Conservation (phyloP, 2,113 vertebrate species). For the Nymphicus hollandicus region DNA sequence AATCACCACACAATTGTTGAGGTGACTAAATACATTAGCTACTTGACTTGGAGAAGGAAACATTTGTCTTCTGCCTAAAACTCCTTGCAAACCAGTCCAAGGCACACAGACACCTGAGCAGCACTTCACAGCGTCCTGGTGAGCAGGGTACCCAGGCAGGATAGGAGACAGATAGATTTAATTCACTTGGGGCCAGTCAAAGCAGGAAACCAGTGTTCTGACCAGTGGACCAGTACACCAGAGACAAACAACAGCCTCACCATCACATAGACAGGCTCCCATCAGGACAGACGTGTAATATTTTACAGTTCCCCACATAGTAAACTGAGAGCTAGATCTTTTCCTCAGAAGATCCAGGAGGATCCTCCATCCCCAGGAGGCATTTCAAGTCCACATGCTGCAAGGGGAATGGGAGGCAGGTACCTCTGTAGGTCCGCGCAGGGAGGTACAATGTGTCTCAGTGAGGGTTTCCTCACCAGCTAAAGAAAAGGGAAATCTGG, state of each 20-base stretch:
- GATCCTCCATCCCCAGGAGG: neutral
- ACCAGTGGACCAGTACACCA: neutral
- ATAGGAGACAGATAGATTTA: neutral
- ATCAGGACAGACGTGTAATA: neutral
- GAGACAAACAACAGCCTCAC: neutral
- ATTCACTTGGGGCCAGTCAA: neutral
- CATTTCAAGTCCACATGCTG: rapidly evolving
- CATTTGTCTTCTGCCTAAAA: neutral
- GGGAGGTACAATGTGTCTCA: rapidly evolving
- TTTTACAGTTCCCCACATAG: neutral
- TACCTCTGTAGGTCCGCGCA: rapidly evolving
- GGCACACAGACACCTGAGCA: neutral
- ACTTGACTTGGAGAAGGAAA: neutral
- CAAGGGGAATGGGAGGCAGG: neutral
- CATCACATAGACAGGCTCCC: neutral
- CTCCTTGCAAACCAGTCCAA: neutral
- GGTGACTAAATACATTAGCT: neutral
- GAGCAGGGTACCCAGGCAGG: neutral
- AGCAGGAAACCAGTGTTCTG: neutral
- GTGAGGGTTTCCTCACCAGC: neutral
- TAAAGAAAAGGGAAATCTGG: neutral
- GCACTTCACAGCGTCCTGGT: neutral
- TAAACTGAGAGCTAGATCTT: neutral
- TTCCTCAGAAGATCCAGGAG: neutral
- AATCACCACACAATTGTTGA: neutral